Conservation (phyloP, 2,113 vertebrate genomes). For the Poeciliopsis prolifica region DNA sequence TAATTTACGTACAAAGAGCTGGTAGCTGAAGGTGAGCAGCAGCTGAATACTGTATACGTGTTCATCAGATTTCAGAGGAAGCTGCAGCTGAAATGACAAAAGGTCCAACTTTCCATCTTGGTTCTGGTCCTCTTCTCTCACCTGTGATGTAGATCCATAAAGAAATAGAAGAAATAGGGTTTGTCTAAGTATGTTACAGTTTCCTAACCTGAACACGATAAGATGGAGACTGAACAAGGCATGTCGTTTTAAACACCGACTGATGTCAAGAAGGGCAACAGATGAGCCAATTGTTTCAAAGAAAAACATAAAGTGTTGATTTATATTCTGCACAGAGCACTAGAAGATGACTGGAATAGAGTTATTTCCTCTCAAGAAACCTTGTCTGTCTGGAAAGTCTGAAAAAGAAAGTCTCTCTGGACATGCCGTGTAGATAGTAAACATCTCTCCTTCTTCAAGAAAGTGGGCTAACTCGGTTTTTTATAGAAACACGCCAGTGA, state of each 20-base stretch:
- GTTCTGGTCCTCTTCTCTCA: conserved; percentile 91
- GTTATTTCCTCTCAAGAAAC: too few relatives aligned
- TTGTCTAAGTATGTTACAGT: neutral
- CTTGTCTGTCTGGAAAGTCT: too few relatives aligned
- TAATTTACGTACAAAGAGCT: conserved; percentile 81
- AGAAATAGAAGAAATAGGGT: neutral
- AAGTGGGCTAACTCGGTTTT: too few relatives aligned
- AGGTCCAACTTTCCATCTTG: conserved; percentile 90
- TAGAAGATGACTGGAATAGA: too few relatives aligned
- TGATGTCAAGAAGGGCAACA: neutral
- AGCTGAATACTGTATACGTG: conserved; percentile 88
- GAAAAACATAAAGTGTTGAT: too few relatives aligned
- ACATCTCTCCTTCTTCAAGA: too few relatives aligned
- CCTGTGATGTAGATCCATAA: conserved; percentile 67
- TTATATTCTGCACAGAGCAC: too few relatives aligned
- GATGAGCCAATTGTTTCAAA: too few relatives aligned
- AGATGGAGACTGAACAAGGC: neutral
- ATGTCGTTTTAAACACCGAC: too few relatives aligned
- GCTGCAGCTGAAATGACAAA: conserved; percentile 83
- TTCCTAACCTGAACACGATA: neutral
- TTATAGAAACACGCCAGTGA: too few relatives aligned
- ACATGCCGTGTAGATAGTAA: too few relatives aligned
- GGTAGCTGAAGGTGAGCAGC: conserved; percentile 92
- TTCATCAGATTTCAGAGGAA: conserved; percentile 86
- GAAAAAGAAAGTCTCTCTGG: too few relatives aligned